Base-by-base conservation (phyloP, 2,113 vertebrate genomes). In the Megaceryle maxima region DNA sequence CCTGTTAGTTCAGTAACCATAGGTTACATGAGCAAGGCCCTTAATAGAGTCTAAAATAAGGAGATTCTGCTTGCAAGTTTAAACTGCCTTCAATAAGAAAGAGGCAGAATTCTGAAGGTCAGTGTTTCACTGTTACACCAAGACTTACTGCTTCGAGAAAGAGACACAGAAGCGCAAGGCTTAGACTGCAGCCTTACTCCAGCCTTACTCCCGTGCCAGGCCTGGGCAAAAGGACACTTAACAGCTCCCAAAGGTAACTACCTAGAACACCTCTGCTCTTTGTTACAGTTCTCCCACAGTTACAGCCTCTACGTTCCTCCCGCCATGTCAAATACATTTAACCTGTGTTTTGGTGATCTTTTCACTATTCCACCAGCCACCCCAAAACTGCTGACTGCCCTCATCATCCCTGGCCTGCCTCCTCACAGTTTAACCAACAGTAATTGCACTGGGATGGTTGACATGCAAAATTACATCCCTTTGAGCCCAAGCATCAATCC, bases 371-470 rank as follows among this genome's bases (percentile, higher is more conserved):
- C 73, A 46, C 46, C 33, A 35, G 22, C 55, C 33, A 26, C 50
- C 63, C 28, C 5, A 6, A 50, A 50, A 24, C 20, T 26, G 29
- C 39, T 0, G 6, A 8, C 60, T 16, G 41, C 62, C 37, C 43
- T 26, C 1, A 16, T 37, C 43, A 41, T 19, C 25, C 17, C n/a
- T 28, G 46, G 46, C 46, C 55, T 87, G 46, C 56, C n/a, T 83
- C 37, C 41, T 57, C 51, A 6, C 37, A 53, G 6, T 33, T 78
- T 63, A 35, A 87, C 43, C 56, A 82, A 25, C 9, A 82, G 43
- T 2, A 55, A 70, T 10, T 59, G 31, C n/a, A 2, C 12, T 60
- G 43, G 57, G 5, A 56, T 10, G 22, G 72, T 0, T 66, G 39
- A 83, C 20, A 37, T 0, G 67, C 19, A 33, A 55, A 85, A 88